Base-by-base conservation (phyloP, 2,797 vertebrate species). In the Labroides dimidiatus region DNA sequence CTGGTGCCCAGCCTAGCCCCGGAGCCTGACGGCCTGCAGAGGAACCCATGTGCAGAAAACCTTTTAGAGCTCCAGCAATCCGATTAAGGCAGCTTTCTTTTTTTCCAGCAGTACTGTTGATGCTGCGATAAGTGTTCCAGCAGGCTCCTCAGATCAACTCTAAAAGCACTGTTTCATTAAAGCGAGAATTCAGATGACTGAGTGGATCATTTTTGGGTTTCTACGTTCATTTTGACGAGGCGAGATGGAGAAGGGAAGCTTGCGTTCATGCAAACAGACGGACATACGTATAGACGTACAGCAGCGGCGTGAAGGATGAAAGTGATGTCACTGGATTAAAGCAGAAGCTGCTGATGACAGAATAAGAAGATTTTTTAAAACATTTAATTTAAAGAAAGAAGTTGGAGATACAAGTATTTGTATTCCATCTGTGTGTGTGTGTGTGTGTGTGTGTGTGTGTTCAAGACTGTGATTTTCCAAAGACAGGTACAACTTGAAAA, bases 1-100 rank as follows among this genome's bases (percentile, higher is more conserved):
- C 70, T 81, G 56, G 76, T 80, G 77, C 72, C 65, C 65, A 80
- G 80, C 68, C 80, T 70, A 77, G 75, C 68, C 76, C 70, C 30
- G 65, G 78, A 89, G 87, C 81, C 84, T 72, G 64, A 58, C 47
- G 48, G 84, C 58, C 82, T 85, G 78, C 69, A 73, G 81, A 81
- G 71, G 80, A 88, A 82, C 83, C 86, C 87, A 74, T 85, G 83
- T 87, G 86, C 84, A 88, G 62, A 83, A 91, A 91, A 90, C 81
- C 87, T 91, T 90, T 92, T 91, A 89, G 88, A 90, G 89, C 82
- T 60, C 65, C 78, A 73, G 85, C 81, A 92, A 92, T 91, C 89
- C 58, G 88, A 93, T 93, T 93, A 93, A 86, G 79, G 66, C 77
- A 23, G 70, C 67, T 68, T 56, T 71, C 75, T 58, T 74, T 57